These are phyloP conservation scores for Varecia variegata DNA, from an alignment of 2,797 vertebrate genomes.

Conservation along the genomic window DNA sequence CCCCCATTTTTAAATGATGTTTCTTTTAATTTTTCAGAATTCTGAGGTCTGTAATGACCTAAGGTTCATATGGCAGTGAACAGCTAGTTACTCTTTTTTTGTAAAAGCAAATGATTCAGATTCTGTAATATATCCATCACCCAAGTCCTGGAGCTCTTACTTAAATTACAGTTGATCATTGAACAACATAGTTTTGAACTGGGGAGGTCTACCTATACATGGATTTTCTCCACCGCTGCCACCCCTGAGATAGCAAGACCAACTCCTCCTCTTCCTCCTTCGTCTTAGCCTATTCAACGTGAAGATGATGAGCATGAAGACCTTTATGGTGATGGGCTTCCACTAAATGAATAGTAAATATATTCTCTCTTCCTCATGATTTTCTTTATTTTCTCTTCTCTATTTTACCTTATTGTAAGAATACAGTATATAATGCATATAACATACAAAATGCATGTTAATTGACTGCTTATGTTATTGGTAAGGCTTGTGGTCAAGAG, in stretches of 20 bases:
- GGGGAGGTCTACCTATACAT: background rate
- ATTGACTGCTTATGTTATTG: background rate
- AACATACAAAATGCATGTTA: background rate
- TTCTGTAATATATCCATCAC: background rate
- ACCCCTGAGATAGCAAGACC: background rate
- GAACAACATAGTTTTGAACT: background rate
- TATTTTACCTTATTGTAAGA: background rate
- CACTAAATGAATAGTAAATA: background rate
- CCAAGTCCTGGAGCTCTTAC: background rate
- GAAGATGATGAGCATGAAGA: background rate
- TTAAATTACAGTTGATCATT: background rate
- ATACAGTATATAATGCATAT: background rate
- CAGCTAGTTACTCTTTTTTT: slow-evolving; percentile 12
- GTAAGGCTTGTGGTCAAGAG: background rate
- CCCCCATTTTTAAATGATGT: slow-evolving; percentile 16
- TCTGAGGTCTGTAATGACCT: background rate
- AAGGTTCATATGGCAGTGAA: background rate
- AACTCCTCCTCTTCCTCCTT: background rate
- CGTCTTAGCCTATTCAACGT: background rate
- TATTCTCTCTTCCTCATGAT: background rate
- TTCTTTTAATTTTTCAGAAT: slow-evolving; percentile 58
- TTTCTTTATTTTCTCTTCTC: background rate
- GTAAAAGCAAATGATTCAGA: background rate
- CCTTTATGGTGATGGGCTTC: background rate
- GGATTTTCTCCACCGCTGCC: background rate